phyloP scores from a whole-genome alignment of 2,113 vertebrate species.

The Silurus meridionalis region DNA sequence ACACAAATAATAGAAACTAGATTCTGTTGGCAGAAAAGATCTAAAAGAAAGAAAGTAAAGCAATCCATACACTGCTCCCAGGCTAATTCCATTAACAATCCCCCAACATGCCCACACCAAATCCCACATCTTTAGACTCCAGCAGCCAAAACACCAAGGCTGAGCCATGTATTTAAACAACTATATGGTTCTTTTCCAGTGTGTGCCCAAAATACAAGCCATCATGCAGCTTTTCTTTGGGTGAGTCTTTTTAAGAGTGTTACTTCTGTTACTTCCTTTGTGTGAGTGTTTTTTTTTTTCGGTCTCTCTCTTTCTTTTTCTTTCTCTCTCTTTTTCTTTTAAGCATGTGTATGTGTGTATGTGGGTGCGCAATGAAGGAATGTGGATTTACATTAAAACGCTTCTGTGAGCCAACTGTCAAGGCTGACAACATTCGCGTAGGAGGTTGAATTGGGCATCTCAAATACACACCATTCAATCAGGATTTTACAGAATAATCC shows the following conservation, averaged over 20 bases:
- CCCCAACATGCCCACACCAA: conserved; percentile 34
- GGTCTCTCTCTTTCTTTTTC: not conserved
- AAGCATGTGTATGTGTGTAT: conserved; percentile 18
- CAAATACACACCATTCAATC: not conserved
- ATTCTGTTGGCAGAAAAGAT: not conserved
- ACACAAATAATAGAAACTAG: not conserved
- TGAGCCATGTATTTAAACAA: conserved; percentile 22
- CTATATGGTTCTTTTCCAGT: conserved; percentile 8
- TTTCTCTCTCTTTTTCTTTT: not conserved
- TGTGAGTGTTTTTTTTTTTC: not conserved
- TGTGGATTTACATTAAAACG: conserved; percentile 43
- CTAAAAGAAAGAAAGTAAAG: not conserved
- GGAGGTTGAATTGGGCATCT: conserved; percentile 44
- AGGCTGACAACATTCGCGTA: conserved; percentile 46
- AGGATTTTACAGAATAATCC: conserved; percentile 24
- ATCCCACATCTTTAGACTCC: conserved; percentile 23
- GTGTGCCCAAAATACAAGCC: not conserved
- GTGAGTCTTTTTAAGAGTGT: conserved; percentile 11
- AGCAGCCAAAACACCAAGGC: conserved; percentile 20
- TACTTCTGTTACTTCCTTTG: conserved; percentile 30
- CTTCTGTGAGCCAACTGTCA: conserved; percentile 42
- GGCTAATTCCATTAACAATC: conserved; percentile 47
- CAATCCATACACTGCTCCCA: conserved; percentile 34
- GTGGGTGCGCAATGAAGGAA: conserved; percentile 12
- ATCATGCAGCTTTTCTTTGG: conserved; percentile 15